Percentiles rank a stretch among this genome's conserved stretches.
phyloP scores from a whole-genome alignment of 1,140 invertebrate genomes.

The Apolygus lucorum region DNA sequence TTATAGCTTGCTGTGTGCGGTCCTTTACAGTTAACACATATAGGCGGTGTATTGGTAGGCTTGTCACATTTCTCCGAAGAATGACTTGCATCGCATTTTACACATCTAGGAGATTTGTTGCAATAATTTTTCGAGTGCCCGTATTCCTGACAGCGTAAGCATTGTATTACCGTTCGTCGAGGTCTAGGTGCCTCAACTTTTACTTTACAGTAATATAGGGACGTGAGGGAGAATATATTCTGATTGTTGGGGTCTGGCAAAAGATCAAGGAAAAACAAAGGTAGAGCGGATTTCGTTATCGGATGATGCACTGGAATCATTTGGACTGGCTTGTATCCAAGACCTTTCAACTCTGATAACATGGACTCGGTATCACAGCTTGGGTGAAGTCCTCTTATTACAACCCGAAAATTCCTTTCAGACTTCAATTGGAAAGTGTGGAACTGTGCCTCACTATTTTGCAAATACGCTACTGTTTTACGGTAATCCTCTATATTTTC shows the following conservation, averaged over 20 bases:
- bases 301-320: constrained; percentile 4
- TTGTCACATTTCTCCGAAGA: not conserved
- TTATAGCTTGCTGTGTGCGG: too few species aligned
- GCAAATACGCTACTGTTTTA: not conserved
- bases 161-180: not conserved
- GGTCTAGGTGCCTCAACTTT: too few species aligned
- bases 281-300: not conserved
- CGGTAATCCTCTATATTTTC: not conserved
- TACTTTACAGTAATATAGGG: too few species aligned
- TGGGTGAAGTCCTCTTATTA: not conserved
- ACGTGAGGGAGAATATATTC: too few species aligned
- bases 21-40: not conserved
- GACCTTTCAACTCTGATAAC: not conserved
- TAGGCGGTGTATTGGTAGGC: not conserved
- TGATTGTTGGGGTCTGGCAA: too few species aligned
- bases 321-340: not conserved
- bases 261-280: too few species aligned
- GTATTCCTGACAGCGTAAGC: not conserved
- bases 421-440: constrained; percentile 4
- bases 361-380: not conserved
- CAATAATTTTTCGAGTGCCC: constrained; percentile 5
- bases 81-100: not conserved
- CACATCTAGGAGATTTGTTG: not conserved
- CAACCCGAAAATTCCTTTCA: not conserved
- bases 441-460: not conserved